Evolutionary conservation across 2,797 vertebrate genomes (phyloP), one percentile per base, ranked within the genome.

Genomic region (Enteromius treurensis): DNA sequence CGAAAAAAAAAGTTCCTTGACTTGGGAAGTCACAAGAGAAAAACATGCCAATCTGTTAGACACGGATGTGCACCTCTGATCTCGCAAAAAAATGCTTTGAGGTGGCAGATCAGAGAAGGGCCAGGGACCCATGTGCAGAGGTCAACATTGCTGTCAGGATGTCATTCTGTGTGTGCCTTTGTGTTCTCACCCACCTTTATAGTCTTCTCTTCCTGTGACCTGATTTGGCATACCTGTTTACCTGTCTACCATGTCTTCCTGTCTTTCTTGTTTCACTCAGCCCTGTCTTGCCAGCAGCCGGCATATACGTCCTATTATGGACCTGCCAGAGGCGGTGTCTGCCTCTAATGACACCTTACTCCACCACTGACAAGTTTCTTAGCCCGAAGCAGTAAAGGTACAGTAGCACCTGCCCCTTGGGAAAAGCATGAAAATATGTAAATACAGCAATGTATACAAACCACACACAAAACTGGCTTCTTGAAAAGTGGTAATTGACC

Each of bases 101-200:
- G 85, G 55, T 60, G 67, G 87, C 62, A 86, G 81, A 90, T 93
- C 88, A 90, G 77, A 90, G 79, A 91, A 90, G 15, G 84, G 91
- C 90, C 91, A 90, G 92, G 88, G 86, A 86, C 88, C 87, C 32
- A 7, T 74, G 82, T 86, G 90, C 88, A 89, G 89, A 91, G 88
- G 90, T 87, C 84, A 80, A 83, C 79, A 26, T 55, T 3, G 75
- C 88, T 91, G 88, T 87, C 87, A 87, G 84, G 85, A 91, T 81
- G 53, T 82, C 62, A 76, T 82, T 71, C 86, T 88, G 89, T 89
- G 88, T 81, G 88, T 83, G 88, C 85, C 84, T 86, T 85, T 88
- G 89, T 84, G 88, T 90, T 91, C 89, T 89, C 86, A 80, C 80
- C 80, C 80, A 85, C 86, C 86, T 88, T 89, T 89, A 74, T 88